Percentiles rank a stretch among this genome's conserved stretches.
These are phyloP conservation scores for Thinocorus orbignyianus DNA, from an alignment of 2,113 vertebrate genomes.

Conservation along the genomic window DNA sequence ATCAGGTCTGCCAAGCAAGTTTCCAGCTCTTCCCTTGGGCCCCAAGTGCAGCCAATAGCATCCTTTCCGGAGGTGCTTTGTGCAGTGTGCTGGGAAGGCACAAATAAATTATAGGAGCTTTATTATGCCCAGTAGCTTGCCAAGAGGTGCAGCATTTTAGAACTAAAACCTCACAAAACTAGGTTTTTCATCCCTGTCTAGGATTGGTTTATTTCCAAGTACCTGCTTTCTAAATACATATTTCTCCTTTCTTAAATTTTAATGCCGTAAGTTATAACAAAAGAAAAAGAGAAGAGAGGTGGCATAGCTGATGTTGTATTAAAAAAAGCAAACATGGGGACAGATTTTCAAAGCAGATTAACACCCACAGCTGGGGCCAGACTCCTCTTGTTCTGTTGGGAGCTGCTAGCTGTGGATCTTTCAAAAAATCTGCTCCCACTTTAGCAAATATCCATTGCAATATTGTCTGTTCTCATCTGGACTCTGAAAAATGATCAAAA, in stretches of 20 bases:
- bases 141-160: constrained; percentile 13
- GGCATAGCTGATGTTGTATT: neutral
- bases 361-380: neutral
- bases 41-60: constrained; percentile 5
- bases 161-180: neutral
- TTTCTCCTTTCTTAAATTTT: neutral
- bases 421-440: neutral
- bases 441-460: neutral
- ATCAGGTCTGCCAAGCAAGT: constrained; percentile 34
- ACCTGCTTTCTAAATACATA: constrained; percentile 1
- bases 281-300: neutral
- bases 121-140: constrained; percentile 11
- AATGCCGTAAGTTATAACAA: neutral
- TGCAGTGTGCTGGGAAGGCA: constrained; percentile 19
- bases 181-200: neutral
- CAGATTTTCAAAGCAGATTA: neutral
- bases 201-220: neutral
- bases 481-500: neutral
- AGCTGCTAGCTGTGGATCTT: neutral
- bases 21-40: constrained; percentile 19
- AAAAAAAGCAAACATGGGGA: neutral
- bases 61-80: constrained; percentile 10
- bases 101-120: constrained; percentile 37
- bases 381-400: neutral
- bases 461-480: neutral